phyloP scores from a whole-genome alignment of 2,797 vertebrate species.

The Lepidocolaptes lacrymiger region DNA sequence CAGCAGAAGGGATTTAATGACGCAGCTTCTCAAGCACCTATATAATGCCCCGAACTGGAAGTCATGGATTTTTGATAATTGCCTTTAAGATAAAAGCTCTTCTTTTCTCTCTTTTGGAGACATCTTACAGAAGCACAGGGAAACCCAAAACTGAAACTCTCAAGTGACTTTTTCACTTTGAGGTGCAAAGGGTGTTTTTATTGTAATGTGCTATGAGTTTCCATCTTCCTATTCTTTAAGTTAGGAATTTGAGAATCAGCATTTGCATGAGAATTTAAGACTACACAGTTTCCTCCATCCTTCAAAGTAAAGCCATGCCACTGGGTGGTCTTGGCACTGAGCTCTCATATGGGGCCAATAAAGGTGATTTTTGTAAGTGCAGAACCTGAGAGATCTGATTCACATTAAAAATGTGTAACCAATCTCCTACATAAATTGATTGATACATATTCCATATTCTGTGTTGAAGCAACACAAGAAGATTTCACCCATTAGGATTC shows the following conservation, averaged over 20 bases:
- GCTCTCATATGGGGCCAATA: background rate
- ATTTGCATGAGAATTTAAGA: conserved; percentile 13
- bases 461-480: background rate
- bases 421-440: background rate
- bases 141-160: background rate
- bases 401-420: conserved; percentile 6
- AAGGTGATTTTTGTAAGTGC: conserved; percentile 27
- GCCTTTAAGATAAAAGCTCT: background rate
- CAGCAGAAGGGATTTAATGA: background rate
- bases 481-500: background rate
- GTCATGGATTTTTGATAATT: background rate
- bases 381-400: conserved; percentile 18
- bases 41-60: background rate
- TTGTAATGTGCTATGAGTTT: background rate
- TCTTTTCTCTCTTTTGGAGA: background rate
- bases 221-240: conserved; percentile 45
- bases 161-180: background rate
- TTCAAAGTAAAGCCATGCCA: conserved; percentile 19
- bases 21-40: background rate
- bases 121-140: background rate
- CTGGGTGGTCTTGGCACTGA: conserved; percentile 49
- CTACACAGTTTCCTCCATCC: conserved; percentile 16
- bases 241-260: conserved; percentile 54
- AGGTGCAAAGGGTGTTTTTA: background rate
- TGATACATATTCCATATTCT: background rate